A percentile compares a stretch with the other conserved stretches of the same genome.
These are phyloP conservation scores for Zosterops pallidus DNA, from an alignment of 2,113 vertebrate genomes.

Conservation along the genomic window DNA sequence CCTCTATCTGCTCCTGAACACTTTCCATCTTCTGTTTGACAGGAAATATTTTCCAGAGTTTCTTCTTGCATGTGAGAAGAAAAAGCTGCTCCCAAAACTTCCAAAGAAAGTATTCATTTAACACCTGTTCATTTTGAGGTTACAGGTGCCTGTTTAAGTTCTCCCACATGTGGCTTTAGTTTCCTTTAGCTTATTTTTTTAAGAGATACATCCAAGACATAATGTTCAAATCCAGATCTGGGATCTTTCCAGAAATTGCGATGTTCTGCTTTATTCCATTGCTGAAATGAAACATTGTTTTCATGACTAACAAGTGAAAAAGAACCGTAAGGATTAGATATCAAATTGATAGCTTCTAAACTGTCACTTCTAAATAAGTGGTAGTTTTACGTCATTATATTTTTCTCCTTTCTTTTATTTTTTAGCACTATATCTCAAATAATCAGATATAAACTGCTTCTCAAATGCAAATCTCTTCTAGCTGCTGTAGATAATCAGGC, in stretches of 20 bases:
- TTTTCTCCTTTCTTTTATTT: background rate
- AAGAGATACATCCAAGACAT: background rate
- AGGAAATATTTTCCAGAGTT: background rate
- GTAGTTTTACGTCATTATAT: background rate
- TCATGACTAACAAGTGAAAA: background rate
- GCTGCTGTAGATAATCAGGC: background rate
- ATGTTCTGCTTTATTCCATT: background rate
- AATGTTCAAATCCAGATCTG: background rate
- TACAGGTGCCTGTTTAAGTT: background rate
- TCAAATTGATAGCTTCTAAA: background rate
- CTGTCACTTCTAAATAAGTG: background rate
- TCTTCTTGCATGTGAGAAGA: background rate
- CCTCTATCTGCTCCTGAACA: background rate
- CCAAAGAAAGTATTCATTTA: background rate
- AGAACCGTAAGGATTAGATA: background rate
- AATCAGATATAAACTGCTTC: background rate
- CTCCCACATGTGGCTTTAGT: background rate
- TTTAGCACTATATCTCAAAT: background rate
- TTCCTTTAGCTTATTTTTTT: slow-evolving; percentile 28
- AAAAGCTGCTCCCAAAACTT: background rate
- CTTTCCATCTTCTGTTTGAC: background rate
- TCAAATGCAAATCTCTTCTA: background rate
- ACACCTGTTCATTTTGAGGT: background rate
- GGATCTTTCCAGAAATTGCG: background rate
- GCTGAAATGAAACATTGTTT: background rate